phyloP scores from a whole-genome alignment of 2,888 invertebrate genomes.

The Byasa hedistus region DNA sequence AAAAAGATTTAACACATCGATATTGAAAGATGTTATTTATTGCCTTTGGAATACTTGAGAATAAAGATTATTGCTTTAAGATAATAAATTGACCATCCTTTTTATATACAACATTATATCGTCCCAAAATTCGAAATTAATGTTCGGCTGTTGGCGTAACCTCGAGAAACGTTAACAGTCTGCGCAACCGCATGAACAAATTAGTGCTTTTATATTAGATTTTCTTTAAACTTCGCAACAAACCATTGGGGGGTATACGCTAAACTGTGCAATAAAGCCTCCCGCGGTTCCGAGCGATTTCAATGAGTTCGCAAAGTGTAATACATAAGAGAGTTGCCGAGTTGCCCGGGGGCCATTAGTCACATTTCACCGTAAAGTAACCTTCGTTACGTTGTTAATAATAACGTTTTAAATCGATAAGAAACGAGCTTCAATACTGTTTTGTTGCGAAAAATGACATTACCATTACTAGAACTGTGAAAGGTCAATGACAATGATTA shows the following conservation, averaged over 20 bases:
- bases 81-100: no score
- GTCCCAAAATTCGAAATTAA: neutral
- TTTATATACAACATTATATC: no score
- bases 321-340: conserved; percentile 5
- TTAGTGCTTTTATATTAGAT: conserved; percentile 1
- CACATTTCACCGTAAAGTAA: conserved; percentile 26
- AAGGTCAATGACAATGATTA: conserved; percentile 2
- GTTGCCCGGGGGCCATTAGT: conserved; percentile 30
- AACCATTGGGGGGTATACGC: neutral
- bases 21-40: no score
- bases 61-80: no score
- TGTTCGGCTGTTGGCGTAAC: neutral
- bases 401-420: conserved; percentile 1
- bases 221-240: neutral
- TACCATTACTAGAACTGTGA: neutral
- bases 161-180: neutral
- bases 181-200: neutral
- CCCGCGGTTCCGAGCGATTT: conserved; percentile 11
- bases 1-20: no score
- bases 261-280: conserved; percentile 7
- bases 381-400: conserved; percentile 12
- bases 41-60: no score
- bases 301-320: conserved; percentile 9
- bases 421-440: neutral
- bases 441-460: neutral